Percentiles rank a stretch among this genome's conserved stretches.
Conservation (phyloP, 2,113 vertebrate species). For the Thalassarche chlororhynchos region DNA sequence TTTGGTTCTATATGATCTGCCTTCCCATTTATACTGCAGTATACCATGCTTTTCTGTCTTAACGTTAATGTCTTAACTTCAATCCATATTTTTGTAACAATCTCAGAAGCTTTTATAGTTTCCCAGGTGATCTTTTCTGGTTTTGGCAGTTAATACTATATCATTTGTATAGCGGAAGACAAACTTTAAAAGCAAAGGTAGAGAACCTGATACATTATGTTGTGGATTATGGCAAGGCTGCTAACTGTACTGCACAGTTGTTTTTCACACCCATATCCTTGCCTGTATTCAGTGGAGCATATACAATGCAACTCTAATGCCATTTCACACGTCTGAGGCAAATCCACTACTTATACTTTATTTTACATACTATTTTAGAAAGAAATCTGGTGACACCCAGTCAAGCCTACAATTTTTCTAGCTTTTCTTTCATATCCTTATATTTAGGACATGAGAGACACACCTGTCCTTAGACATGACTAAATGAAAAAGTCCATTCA, state of each 20-base stretch:
- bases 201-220: not conserved
- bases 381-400: not conserved
- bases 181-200: not conserved
- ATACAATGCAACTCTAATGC: not conserved
- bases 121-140: not conserved
- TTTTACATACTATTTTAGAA: not conserved
- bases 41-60: not conserved
- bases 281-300: not conserved
- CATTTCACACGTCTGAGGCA: not conserved
- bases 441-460: not conserved
- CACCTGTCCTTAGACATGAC: not conserved
- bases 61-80: not conserved
- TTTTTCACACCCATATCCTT: not conserved
- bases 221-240: not conserved
- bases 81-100: not conserved
- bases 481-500: not conserved
- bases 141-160: not conserved
- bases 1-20: not conserved
- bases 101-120: not conserved
- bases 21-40: not conserved
- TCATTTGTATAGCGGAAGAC: not conserved
- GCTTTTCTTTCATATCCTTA: not conserved
- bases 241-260: not conserved
- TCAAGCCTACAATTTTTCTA: not conserved
- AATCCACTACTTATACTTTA: not conserved